Percentiles rank a stretch among this genome's conserved stretches.
Evolutionary conservation across 2,797 vertebrate genomes (phyloP).

Genomic region (Anas bahamensis): DNA sequence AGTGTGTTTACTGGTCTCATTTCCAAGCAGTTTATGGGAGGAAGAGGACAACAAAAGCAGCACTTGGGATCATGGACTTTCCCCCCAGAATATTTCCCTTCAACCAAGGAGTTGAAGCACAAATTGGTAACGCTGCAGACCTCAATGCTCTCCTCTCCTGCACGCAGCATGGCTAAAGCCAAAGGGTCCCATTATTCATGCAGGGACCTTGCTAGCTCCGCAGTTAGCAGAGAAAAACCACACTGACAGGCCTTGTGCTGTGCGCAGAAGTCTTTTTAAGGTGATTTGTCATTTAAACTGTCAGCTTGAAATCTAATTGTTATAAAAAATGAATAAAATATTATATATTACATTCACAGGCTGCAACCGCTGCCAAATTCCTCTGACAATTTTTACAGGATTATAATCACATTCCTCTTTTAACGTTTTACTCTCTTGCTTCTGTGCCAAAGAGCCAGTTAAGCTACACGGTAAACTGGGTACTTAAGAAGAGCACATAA

Average conservation of each 20-base stretch:
- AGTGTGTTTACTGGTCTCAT: not conserved
- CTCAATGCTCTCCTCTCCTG: not conserved
- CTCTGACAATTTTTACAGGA: conserved; percentile 20
- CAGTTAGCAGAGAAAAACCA: not conserved
- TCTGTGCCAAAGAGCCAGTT: not conserved
- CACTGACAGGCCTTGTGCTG: not conserved
- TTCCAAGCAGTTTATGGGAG: not conserved
- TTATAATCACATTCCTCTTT: conserved; percentile 29
- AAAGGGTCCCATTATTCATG: not conserved
- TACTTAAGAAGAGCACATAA: not conserved
- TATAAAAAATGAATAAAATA: conserved; percentile 16
- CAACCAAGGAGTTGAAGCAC: not conserved
- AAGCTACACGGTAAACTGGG: not conserved
- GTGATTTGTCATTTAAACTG: conserved; percentile 30
- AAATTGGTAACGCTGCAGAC: not conserved
- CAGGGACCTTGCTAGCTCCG: not conserved
- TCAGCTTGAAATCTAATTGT: not conserved
- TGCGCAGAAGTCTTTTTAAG: not conserved
- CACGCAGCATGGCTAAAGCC: not conserved
- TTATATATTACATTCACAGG: not conserved
- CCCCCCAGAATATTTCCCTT: not conserved
- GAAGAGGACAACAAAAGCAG: not conserved
- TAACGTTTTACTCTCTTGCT: not conserved
- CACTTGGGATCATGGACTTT: not conserved
- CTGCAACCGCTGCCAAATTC: conserved; percentile 49